These are phyloP conservation scores for Gavialis gangeticus DNA, from an alignment of 2,113 vertebrate genomes.

Conservation along the genomic window DNA sequence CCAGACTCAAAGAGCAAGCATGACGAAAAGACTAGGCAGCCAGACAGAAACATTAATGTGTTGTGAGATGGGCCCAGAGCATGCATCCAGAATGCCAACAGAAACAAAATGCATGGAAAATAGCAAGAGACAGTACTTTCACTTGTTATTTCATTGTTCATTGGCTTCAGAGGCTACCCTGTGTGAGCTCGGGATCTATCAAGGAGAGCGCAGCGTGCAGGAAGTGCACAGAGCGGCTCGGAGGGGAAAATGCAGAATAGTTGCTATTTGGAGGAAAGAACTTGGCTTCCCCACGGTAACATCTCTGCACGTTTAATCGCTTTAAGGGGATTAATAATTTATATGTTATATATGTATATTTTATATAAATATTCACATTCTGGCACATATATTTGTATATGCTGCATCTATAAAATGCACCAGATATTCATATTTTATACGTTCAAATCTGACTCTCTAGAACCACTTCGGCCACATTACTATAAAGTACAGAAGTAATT, in stretches of 20 bases:
- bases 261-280: neutral
- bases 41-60: fast-evolving
- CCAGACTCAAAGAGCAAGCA: neutral
- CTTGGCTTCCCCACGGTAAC: neutral
- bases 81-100: fast-evolving
- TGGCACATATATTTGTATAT: too few species aligned
- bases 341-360: neutral
- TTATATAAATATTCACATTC: too few species aligned
- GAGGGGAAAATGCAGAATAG: neutral
- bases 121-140: fast-evolving
- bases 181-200: neutral
- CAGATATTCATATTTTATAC: neutral
- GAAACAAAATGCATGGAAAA: fast-evolving
- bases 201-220: neutral
- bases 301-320: neutral
- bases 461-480: fast-evolving
- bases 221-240: fast-evolving
- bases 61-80: fast-evolving
- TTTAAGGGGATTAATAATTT: neutral
- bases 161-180: neutral
- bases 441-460: neutral
- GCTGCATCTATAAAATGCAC: neutral
- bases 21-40: fast-evolving
- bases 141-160: fast-evolving
- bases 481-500: neutral